Evolutionary conservation across 2,888 invertebrate genomes (phyloP).

Genomic region (Plutella xylostella): DNA sequence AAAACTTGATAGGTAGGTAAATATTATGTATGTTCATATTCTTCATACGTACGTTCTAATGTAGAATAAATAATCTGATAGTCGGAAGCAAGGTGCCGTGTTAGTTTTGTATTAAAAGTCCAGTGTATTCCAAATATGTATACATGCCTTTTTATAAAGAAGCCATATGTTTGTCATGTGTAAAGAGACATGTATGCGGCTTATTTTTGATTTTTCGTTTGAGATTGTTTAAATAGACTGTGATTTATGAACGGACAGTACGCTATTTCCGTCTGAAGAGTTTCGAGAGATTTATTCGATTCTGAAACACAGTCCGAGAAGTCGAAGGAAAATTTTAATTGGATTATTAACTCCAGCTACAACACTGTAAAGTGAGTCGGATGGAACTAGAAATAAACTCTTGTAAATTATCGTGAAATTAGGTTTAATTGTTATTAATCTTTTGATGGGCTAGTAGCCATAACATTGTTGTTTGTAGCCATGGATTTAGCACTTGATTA

Average conservation of each 20-base stretch:
- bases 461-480: too few relatives aligned
- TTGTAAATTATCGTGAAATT: too few relatives aligned
- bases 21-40: too few relatives aligned
- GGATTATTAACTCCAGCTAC: slow-evolving; percentile 55
- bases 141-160: too few relatives aligned
- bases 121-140: too few relatives aligned
- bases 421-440: too few relatives aligned
- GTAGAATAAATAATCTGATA: too few relatives aligned
- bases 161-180: slow-evolving; percentile 9
- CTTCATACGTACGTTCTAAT: too few relatives aligned
- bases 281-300: slow-evolving; percentile 63
- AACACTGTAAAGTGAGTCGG: slow-evolving; percentile 31
- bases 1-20: too few relatives aligned
- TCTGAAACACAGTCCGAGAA: slow-evolving; percentile 59
- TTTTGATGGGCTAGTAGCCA: too few relatives aligned
- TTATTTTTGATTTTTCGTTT: slow-evolving; percentile 63
- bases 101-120: neutral
- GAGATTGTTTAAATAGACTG: slow-evolving; percentile 64
- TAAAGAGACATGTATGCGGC: slow-evolving; percentile 44
- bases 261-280: slow-evolving; percentile 65
- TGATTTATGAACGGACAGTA: slow-evolving; percentile 62
- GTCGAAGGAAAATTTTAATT: slow-evolving; percentile 61
- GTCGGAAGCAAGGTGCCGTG: neutral
- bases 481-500: too few relatives aligned
- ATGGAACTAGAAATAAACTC: too few relatives aligned